Base-by-base conservation (phyloP, 2,113 vertebrate species). In the Grammomys surdaster region DNA sequence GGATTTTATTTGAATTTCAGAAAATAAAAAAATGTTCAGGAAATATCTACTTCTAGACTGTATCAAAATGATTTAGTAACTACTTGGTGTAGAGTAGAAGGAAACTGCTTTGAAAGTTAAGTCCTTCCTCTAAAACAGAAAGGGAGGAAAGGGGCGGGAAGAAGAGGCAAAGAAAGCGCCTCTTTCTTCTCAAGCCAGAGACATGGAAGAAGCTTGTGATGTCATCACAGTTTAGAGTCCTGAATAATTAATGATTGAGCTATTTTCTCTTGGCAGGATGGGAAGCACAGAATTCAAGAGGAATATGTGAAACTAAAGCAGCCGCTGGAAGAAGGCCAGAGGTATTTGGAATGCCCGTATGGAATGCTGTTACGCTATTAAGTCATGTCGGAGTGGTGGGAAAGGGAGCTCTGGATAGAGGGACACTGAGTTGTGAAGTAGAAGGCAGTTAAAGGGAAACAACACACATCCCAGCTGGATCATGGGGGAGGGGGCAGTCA, bases 211-310 rank as follows among this genome's bases (percentile, higher is more conserved):
- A 94, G 8, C 70, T 24, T 88, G 48, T 7, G 65, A 4, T 40
- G 43, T 17, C 33, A 20, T 69, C 63, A 56, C 54, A 33, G 26
- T 78, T 81, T 56, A 89, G 26, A 24, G 14, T 69, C 48, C 33
- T n/a, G 67, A 94, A 56, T 89, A 93, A 40, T 77, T 92, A 84
- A 80, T 90, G 92, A 94, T 19, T 63, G 77, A 51, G 76, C 58
- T 97, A 0, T 97, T 97, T 93, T 97, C 72, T 98, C 96, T 97
- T 95, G 95, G 84, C 98, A 99, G 99, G 98, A 98, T 33, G 97
- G 94, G 70, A 98, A 98, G 89, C 96, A 97, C 4, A 97, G 94
- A 28, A 96, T 90, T 82, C 98, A 96, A 94, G 98, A 98, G 77
- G 99, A 99, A 96, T 98, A 97, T 2, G 82, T 98, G 24, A 98